A percentile compares a stretch with the other conserved stretches of the same genome.
Evolutionary conservation across 2,113 vertebrate genomes (phyloP).

Genomic region (Notechis scutatus): DNA sequence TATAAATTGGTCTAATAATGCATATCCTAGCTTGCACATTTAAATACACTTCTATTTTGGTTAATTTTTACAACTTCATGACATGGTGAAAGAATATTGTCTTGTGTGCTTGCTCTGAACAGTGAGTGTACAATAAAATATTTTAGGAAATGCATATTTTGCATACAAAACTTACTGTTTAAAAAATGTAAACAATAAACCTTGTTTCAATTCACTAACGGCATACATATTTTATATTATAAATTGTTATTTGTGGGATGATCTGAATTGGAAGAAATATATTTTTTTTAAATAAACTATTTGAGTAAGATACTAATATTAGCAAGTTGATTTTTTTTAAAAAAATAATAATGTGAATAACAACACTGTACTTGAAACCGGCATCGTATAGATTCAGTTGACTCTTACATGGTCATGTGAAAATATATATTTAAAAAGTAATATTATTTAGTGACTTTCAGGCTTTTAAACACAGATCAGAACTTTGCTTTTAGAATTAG

Average conservation of each 20-base stretch:
- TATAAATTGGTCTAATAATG: constrained; percentile 31
- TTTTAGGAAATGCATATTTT: constrained; percentile 62
- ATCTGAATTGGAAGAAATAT: constrained; percentile 78
- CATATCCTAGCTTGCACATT: constrained; percentile 37
- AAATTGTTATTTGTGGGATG: constrained; percentile 73
- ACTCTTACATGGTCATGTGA: not conserved
- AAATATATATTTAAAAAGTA: not conserved
- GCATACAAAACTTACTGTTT: constrained; percentile 68
- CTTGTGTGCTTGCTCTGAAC: constrained; percentile 57
- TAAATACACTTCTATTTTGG: constrained; percentile 16
- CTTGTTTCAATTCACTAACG: constrained; percentile 78
- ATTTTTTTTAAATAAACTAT: constrained; percentile 79
- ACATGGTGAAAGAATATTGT: constrained; percentile 37
- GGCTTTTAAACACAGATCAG: not conserved
- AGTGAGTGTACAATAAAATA: constrained; percentile 53
- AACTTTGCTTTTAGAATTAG: not conserved
- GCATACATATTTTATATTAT: constrained; percentile 75
- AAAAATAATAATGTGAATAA: constrained; percentile 38
- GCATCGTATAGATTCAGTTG: not conserved
- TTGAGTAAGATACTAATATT: constrained; percentile 75
- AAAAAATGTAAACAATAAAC: constrained; percentile 75
- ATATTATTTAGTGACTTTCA: not conserved
- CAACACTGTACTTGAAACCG: not conserved
- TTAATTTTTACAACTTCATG: constrained; percentile 22
- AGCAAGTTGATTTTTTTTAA: constrained; percentile 60